Evolutionary conservation across 2,888 invertebrate genomes (phyloP).

Genomic region (Dichetophora obliterata): DNA sequence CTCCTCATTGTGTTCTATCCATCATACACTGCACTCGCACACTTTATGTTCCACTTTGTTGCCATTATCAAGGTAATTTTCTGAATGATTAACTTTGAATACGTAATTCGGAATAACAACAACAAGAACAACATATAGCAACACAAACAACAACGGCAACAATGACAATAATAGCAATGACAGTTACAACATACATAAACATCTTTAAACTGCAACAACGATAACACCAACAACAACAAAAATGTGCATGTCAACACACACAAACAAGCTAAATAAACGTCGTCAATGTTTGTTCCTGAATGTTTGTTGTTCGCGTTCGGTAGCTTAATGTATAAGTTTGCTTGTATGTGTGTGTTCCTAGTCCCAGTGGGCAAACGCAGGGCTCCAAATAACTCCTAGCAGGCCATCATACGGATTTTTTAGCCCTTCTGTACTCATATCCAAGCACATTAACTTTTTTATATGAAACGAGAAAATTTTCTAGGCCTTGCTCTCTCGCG

Average conservation of each 20-base stretch:
- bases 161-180: conserved; percentile 8
- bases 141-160: not conserved
- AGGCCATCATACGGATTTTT: no score
- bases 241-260: not conserved
- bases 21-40: not conserved
- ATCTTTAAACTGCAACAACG: conserved; percentile 10
- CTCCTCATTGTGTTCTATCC: no score
- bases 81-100: conserved; percentile 48
- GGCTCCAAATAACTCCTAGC: no score
- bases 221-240: not conserved
- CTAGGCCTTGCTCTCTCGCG: no score
- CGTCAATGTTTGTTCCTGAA: conserved; percentile 13
- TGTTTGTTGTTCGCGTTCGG: conserved; percentile 33
- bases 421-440: no score
- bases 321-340: conserved; percentile 28
- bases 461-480: no score
- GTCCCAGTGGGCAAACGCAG: no score
- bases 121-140: conserved; percentile 13
- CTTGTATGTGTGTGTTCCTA: conserved; percentile 12
- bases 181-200: not conserved
- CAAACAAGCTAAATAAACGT: conserved; percentile 10
- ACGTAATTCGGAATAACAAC: conserved; percentile 41
- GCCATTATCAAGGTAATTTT: conserved; percentile 44
- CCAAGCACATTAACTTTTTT: no score
- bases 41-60: not conserved